Conservation (phyloP, 2,113 vertebrate genomes). For the Conger conger region DNA sequence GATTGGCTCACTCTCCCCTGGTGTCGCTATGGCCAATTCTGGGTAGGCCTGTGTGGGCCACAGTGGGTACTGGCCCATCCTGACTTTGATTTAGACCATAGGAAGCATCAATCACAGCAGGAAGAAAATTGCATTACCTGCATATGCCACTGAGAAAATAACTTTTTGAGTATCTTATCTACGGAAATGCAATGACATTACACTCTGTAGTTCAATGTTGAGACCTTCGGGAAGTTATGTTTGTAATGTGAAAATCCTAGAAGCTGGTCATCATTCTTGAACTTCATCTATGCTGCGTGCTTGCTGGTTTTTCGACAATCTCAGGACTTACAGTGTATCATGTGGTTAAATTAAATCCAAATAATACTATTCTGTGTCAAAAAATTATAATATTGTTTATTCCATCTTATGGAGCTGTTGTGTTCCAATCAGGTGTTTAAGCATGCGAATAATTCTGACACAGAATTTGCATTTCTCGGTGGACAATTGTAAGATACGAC, state of each 20-base stretch:
- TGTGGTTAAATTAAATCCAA: too few relatives aligned
- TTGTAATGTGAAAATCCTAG: neutral
- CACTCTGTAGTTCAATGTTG: neutral
- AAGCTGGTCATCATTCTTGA: neutral
- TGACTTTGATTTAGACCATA: neutral
- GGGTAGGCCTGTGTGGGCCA: neutral
- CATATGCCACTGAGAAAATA: neutral
- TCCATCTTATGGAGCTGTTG: neutral
- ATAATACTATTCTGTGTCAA: neutral
- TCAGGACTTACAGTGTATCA: neutral
- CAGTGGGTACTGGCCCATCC: neutral
- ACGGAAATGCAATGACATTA: neutral
- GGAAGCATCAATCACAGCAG: neutral
- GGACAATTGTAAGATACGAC: too few relatives aligned
- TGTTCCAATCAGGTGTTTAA: neutral
- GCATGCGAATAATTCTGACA: neutral
- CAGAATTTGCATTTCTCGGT: neutral
- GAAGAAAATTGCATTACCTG: neutral
- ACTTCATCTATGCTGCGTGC: neutral
- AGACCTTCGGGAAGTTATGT: neutral
- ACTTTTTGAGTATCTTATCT: neutral
- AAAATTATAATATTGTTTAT: neutral
- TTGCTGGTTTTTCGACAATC: neutral
- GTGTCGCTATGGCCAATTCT: neutral
- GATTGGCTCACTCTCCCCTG: neutral